Base-by-base conservation (phyloP, 2,888 invertebrate genomes). In the Diabrotica balteata region DNA sequence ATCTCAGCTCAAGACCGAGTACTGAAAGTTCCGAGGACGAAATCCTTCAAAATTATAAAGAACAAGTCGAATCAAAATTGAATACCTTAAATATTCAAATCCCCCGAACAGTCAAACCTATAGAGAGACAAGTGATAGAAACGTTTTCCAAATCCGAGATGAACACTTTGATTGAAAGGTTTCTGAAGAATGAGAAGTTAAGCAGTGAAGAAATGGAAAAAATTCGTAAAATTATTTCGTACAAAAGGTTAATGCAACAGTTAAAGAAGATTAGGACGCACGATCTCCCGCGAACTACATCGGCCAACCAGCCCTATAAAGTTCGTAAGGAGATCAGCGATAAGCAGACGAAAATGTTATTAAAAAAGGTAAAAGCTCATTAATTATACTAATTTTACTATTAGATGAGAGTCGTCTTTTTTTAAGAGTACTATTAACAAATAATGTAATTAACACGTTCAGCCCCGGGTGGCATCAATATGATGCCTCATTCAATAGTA, bases 21-120 rank as follows among this genome's bases (percentile, higher is more conserved):
- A 52, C 63, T 11, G 66, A 68, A 8, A 59, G 8, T 46, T 60
- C 66, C 7, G 71, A 72, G 22, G 78, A 79, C 66, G 76, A 76
- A 60, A 75, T 71, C 8, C 66, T 81, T 45, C 77, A 79, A 66
- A 75, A 73, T 57, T 80, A 80, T 72, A 80, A 79, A 70, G 78
- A 79, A 22, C 77, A 76, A 69, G 78, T 81, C 7, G 79, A 81
- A 65, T 78, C 76, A 4, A 79, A 81, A 63, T 69, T 81, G 50
- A 80, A 76, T 68, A 77, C 77, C 7, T 70, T 81, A n/a, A 79
- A 77, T 59, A 74, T 81, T 10, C 74, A 79, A 67, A 80, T 81
- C 54, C 80, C 80, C 7, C 76, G 73, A 65, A 42, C 69, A 46
- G 67, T 63, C 7, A 75, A 76, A 67, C 54, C 69, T 2, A 22